phyloP scores from a whole-genome alignment of 2,797 vertebrate genomes.

The Epinephelus awoara region DNA sequence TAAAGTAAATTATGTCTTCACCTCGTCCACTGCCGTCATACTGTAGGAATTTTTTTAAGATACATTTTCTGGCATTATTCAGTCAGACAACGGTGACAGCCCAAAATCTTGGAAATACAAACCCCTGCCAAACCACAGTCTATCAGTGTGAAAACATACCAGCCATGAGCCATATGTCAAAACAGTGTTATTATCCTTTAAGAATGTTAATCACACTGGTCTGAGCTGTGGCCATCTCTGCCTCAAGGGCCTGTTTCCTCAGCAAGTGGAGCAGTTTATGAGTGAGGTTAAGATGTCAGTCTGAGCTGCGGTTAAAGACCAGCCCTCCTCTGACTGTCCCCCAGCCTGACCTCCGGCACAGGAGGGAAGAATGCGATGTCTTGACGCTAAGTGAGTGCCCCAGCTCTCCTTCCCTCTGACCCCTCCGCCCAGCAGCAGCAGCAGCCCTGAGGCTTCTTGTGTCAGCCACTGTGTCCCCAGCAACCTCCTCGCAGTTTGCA shows the following conservation, averaged over 20 bases:
- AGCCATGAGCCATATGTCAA: constrained; percentile 70
- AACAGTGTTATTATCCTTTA: constrained; percentile 75
- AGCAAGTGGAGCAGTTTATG: constrained; percentile 81
- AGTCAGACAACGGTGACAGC: not conserved
- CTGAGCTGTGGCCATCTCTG: constrained; percentile 60
- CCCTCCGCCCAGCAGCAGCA: constrained; percentile 72
- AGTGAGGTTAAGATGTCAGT: constrained; percentile 84
- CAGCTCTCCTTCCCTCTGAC: constrained; percentile 64
- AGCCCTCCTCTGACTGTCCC: constrained; percentile 62
- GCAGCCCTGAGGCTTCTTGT: constrained; percentile 66
- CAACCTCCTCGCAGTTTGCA: constrained; percentile 84
- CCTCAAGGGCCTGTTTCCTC: constrained; percentile 66
- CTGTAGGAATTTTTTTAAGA: constrained; percentile 5
- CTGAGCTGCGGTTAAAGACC: constrained; percentile 72
- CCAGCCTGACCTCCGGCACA: constrained; percentile 81
- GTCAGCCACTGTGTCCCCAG: constrained; percentile 84
- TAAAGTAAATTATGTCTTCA: not conserved
- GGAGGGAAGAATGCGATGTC: constrained; percentile 67
- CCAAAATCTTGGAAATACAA: constrained; percentile 23
- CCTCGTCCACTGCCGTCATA: not conserved
- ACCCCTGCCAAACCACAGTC: constrained; percentile 10
- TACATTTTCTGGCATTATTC: constrained; percentile 8
- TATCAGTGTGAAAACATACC: constrained; percentile 55
- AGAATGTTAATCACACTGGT: constrained; percentile 75
- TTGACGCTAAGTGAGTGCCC: constrained; percentile 70